Base-by-base conservation (phyloP, 1,140 invertebrate genomes). In the Lucilia sericata region DNA sequence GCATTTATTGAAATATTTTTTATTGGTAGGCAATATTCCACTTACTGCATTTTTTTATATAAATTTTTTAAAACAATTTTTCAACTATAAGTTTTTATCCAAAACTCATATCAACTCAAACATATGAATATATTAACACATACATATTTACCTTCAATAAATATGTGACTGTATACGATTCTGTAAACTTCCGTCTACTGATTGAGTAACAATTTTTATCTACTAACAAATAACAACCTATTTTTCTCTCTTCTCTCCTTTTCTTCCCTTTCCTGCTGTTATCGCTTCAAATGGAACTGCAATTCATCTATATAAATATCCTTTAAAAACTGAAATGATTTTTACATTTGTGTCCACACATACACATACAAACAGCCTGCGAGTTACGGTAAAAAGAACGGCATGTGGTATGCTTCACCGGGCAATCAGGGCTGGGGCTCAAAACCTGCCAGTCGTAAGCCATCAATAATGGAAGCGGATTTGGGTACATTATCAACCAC, bases 361-460 rank as follows among this genome's bases (percentile, higher is more conserved):
- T 19, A 65, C 60, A 5, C 60, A 19, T 5, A 55, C 25, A 36
- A 14, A 82, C 88, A 95, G 96, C 95, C 95, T 88, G 96, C 96
- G 83, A 96, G 95, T 91, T 96, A 97, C 92, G 96, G 96, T 81
- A 96, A 96, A 91, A 97, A 96, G 92, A 96, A 96, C 92, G 96
- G 95, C 85, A 95, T 95, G 88, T 96, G 96, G 96, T 96, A 97
- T 91, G 94, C 95, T 36, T 94, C 94, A 13, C 94, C 94, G 14
- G 92, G 93, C 80, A 92, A 93, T 84, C 93, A 93, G 85, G 93
- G 89, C 89, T 90, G 88, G 92, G 90, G 86, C 90, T 87, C 86
- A 87, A 86, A 93, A 92, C 89, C 93, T 92, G 86, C 92, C 92
- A 91, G 93, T 86, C 93, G 94, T 86, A 96, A 95, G 92, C 95